Percentiles rank a stretch among this genome's conserved stretches.
Conservation (phyloP, 2,113 vertebrate species). For the Cygnus buccinator region DNA sequence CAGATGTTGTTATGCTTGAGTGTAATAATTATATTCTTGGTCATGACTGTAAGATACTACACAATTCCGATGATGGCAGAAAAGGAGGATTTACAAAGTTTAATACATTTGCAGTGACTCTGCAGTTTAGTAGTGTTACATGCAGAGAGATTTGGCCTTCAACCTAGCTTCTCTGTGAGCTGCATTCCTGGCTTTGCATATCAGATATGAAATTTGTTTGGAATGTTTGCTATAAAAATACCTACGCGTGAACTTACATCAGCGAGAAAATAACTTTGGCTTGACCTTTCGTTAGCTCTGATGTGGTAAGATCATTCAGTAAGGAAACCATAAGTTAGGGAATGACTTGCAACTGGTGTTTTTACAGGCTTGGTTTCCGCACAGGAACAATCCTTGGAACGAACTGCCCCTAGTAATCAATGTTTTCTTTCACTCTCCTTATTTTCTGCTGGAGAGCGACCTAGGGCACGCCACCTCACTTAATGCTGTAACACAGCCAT, state of each 20-base stretch:
- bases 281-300: slow-evolving; percentile 28
- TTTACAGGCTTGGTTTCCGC: not conserved
- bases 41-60: not conserved
- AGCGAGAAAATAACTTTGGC: not conserved
- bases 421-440: not conserved
- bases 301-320: not conserved
- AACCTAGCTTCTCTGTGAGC: not conserved
- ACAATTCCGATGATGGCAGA: not conserved
- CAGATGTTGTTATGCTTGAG: not conserved
- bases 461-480: not conserved
- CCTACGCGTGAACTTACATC: not conserved
- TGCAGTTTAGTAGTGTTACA: not conserved
- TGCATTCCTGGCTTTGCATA: slow-evolving; percentile 25
- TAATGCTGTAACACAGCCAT: slow-evolving; percentile 6
- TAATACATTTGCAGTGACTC: not conserved
- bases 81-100: not conserved
- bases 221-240: slow-evolving; percentile 66
- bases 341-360: not conserved
- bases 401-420: not conserved
- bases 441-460: not conserved
- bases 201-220: slow-evolving; percentile 39
- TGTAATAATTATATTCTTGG: not conserved
- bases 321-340: not conserved
- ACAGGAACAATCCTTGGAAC: not conserved
- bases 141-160: not conserved